These are phyloP conservation scores for Chironomus tepperi DNA, from an alignment of 1,140 invertebrate species.

Conservation along the genomic window DNA sequence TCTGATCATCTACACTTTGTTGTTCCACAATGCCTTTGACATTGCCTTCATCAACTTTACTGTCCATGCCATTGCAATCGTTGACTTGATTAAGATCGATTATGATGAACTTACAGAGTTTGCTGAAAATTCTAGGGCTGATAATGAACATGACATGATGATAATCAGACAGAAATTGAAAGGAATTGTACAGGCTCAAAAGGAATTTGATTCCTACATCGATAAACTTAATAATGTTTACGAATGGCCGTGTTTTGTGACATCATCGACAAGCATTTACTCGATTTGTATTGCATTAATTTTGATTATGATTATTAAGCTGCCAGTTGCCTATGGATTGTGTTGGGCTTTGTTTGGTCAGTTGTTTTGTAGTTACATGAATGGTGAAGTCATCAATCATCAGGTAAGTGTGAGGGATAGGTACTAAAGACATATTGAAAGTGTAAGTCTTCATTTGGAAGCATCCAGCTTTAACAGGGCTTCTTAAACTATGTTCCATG, in stretches of 20 bases:
- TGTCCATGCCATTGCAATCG: background rate
- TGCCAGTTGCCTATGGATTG: background rate
- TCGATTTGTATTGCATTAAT: background rate
- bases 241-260: background rate
- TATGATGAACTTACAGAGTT: background rate
- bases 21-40: background rate
- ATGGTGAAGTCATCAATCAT: background rate
- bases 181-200: background rate
- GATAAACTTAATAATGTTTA: background rate
- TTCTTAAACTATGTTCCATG: too few species aligned
- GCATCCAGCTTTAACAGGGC: too few species aligned
- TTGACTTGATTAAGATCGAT: background rate
- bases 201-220: background rate
- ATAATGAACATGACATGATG: background rate
- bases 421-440: too few species aligned
- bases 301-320: background rate
- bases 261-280: background rate
- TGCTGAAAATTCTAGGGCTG: background rate
- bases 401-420: too few species aligned
- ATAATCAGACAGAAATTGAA: background rate
- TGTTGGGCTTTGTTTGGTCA: background rate
- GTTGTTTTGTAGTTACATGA: background rate
- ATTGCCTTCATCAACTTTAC: background rate
- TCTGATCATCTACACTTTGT: background rate
- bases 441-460: too few species aligned